These are phyloP conservation scores for Taxidea taxus DNA, from an alignment of 2,113 vertebrate genomes.

Conservation along the genomic window DNA sequence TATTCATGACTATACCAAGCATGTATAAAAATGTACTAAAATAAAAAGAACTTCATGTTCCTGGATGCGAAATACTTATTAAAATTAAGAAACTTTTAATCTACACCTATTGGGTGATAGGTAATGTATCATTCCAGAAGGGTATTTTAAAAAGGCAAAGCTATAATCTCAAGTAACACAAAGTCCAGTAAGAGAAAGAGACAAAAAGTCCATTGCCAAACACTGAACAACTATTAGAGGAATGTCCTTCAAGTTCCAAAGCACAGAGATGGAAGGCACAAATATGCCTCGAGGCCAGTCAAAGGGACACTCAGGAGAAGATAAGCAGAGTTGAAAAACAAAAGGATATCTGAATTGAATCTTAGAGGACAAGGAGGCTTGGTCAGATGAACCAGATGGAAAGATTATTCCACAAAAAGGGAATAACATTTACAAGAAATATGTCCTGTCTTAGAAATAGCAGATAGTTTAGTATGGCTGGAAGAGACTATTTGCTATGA, in stretches of 20 bases:
- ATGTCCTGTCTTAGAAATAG: background rate
- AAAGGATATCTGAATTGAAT: background rate
- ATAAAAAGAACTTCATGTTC: background rate
- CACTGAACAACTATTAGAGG: background rate
- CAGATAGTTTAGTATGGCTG: background rate
- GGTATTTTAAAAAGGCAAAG: background rate
- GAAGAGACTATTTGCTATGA: background rate
- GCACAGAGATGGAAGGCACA: background rate
- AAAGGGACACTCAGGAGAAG: background rate
- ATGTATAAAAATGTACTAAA: background rate
- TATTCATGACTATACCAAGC: background rate
- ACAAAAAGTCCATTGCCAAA: background rate
- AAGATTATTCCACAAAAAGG: background rate
- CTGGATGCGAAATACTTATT: background rate
- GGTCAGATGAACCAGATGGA: background rate
- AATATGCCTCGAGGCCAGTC: background rate
- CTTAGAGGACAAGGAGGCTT: background rate
- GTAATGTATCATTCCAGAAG: background rate
- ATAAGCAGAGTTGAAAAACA: background rate
- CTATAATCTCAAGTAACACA: background rate
- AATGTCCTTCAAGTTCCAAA: background rate
- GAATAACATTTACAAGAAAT: background rate
- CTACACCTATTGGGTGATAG: background rate
- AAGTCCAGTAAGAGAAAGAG: background rate
- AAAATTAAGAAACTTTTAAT: constrained; percentile 9